Evolutionary conservation across 1,140 invertebrate species (phyloP).

Genomic region (Cotesia chilonis): DNA sequence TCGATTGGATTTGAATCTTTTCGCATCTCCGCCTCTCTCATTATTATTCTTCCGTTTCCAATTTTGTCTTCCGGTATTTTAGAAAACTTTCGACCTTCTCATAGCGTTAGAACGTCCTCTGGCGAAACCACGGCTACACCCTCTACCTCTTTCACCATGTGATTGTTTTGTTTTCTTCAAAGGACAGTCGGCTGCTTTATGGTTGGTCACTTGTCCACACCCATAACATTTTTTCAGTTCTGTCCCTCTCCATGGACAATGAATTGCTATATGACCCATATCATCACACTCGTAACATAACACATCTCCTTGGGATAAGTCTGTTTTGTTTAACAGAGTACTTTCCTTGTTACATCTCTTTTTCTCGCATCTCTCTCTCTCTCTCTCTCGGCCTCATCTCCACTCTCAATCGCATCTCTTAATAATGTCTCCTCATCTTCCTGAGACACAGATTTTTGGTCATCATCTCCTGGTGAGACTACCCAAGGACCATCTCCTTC

Average conservation of each 20-base stretch:
- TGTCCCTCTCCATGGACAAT: slow-evolving; percentile 15
- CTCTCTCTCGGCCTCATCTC: background rate
- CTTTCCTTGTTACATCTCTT: background rate
- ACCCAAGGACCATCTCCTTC: slow-evolving; percentile 19
- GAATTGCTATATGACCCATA: slow-evolving; percentile 5
- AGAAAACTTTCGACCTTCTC: too few relatives aligned
- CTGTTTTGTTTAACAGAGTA: too few relatives aligned
- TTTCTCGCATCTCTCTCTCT: slow-evolving; percentile 13
- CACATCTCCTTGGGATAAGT: background rate
- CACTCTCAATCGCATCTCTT: background rate
- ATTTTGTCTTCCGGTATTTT: too few relatives aligned
- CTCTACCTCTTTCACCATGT: background rate
- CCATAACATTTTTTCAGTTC: slow-evolving; percentile 7
- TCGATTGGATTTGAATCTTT: too few relatives aligned
- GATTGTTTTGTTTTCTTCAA: background rate
- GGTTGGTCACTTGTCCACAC: background rate
- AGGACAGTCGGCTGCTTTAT: background rate
- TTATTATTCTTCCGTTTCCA: too few relatives aligned
- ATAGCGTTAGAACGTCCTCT: background rate
- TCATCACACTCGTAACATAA: slow-evolving; percentile 33
- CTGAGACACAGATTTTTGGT: slow-evolving; percentile 1
- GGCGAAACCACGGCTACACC: background rate
- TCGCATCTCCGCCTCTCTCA: too few relatives aligned
- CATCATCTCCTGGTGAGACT: slow-evolving; percentile 16
- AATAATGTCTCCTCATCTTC: slow-evolving; percentile 9